A percentile compares a stretch with the other conserved stretches of the same genome.
phyloP scores from a whole-genome alignment of 2,113 vertebrate genomes.

The Daubentonia madagascariensis region DNA sequence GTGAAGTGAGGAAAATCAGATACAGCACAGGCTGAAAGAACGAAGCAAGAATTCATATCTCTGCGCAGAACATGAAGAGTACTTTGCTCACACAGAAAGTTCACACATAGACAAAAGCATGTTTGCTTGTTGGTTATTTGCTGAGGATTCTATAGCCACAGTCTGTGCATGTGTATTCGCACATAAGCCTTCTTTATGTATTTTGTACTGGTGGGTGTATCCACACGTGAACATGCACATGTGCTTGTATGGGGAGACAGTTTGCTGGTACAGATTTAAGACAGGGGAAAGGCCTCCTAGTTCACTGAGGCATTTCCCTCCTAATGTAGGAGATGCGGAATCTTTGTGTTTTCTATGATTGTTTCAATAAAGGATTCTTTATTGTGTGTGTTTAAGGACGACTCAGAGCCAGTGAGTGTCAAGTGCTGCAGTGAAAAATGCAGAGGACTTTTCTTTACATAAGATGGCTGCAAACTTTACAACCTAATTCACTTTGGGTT shows the following conservation, averaged over 20 bases:
- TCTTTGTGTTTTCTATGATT: conserved; percentile 41
- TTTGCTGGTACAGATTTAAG: conserved; percentile 77
- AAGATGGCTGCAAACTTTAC: conserved; percentile 72
- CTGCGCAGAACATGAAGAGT: conserved; percentile 70
- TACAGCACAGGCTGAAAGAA: conserved; percentile 87
- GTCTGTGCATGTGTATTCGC: not conserved
- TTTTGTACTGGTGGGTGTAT: conserved; percentile 44
- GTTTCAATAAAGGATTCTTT: conserved; percentile 46
- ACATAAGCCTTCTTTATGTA: conserved; percentile 29
- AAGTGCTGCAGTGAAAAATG: conserved; percentile 45
- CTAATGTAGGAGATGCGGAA: conserved; percentile 31
- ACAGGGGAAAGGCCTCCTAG: conserved; percentile 50
- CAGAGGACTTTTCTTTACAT: conserved; percentile 34
- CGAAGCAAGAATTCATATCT: conserved; percentile 82
- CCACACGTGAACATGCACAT: conserved; percentile 60
- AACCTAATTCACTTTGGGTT: conserved; percentile 62
- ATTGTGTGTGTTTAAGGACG: conserved; percentile 64
- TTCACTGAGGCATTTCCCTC: conserved; percentile 61
- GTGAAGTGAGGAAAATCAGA: conserved; percentile 95
- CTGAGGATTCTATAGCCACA: not conserved
- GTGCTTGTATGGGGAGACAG: conserved; percentile 49
- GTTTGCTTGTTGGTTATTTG: conserved; percentile 75
- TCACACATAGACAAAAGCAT: conserved; percentile 77
- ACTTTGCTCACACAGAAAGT: conserved; percentile 80
- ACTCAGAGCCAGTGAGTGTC: not conserved